A percentile compares a stretch with the other conserved stretches of the same genome.
phyloP scores from a whole-genome alignment of 2,113 vertebrate genomes.

The Oriolus oriolus region DNA sequence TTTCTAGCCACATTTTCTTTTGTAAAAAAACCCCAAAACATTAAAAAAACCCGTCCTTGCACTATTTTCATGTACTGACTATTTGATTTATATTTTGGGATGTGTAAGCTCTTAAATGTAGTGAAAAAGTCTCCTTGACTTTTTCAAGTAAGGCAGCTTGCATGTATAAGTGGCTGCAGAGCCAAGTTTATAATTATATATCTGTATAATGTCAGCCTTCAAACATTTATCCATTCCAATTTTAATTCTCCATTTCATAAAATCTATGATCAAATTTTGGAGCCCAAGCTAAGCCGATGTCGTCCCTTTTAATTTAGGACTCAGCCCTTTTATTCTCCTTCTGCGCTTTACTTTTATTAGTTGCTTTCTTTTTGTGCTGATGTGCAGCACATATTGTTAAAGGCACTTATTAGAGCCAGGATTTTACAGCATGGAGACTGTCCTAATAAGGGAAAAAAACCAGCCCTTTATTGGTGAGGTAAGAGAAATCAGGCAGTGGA shows the following conservation, averaged over 20 bases:
- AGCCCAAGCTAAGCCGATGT: slow-evolving; percentile 21
- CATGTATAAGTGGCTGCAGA: neutral
- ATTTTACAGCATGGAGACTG: slow-evolving; percentile 41
- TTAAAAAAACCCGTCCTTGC: neutral
- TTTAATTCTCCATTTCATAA: slow-evolving; percentile 13
- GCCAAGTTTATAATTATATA: slow-evolving; percentile 15
- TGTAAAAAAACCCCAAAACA: neutral
- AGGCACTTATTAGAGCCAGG: slow-evolving; percentile 24
- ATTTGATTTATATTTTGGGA: neutral
- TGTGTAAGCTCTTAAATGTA: neutral
- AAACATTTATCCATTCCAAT: neutral
- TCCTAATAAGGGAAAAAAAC: slow-evolving; percentile 75
- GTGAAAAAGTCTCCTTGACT: neutral
- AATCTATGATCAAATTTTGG: slow-evolving; percentile 57
- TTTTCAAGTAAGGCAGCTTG: neutral
- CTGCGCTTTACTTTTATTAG: slow-evolving; percentile 30
- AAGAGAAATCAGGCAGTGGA: slow-evolving; percentile 57
- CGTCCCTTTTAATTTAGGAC: slow-evolving; percentile 47
- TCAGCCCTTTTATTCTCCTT: slow-evolving; percentile 50
- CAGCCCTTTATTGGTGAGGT: slow-evolving; percentile 59
- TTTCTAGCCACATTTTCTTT: neutral
- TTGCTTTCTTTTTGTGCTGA: slow-evolving; percentile 62
- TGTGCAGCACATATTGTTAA: slow-evolving; percentile 65
- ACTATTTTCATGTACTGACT: neutral
- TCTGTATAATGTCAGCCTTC: slow-evolving; percentile 9